phyloP scores from a whole-genome alignment of 2,888 invertebrate species.

The Clunio marinus region DNA sequence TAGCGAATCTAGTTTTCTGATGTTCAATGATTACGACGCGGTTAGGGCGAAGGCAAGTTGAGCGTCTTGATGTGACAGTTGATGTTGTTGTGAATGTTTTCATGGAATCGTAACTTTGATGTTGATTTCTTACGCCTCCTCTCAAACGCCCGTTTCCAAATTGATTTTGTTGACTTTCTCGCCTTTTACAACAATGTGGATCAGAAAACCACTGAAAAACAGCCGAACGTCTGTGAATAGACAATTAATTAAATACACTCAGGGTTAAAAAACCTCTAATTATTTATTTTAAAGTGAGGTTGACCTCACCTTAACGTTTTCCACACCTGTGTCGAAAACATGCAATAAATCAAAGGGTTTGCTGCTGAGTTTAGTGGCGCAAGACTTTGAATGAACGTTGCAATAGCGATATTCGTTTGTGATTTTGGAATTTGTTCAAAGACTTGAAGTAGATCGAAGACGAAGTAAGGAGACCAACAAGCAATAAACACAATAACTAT shows the following conservation, averaged over 20 bases:
- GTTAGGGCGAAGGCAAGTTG: slow-evolving; percentile 46
- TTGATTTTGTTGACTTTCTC: slow-evolving; percentile 13
- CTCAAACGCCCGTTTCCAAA: slow-evolving; percentile 39
- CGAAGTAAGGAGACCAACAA: slow-evolving; percentile 93
- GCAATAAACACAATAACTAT: slow-evolving; percentile 92
- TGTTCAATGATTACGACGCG: slow-evolving; percentile 48
- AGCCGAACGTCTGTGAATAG: slow-evolving; percentile 53
- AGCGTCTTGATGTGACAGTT: slow-evolving; percentile 48
- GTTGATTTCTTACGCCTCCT: slow-evolving; percentile 43
- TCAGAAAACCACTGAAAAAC: slow-evolving; percentile 62
- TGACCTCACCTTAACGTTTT: slow-evolving; percentile 69
- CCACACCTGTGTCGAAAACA: slow-evolving; percentile 87
- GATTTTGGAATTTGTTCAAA: slow-evolving; percentile 75
- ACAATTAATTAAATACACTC: neutral
- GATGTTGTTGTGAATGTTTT: slow-evolving; percentile 50
- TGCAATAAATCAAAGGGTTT: slow-evolving; percentile 89
- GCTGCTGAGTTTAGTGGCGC: slow-evolving; percentile 90
- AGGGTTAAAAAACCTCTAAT: no score
- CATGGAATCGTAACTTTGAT: slow-evolving; percentile 52
- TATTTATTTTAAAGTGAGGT: no score
- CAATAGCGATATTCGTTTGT: slow-evolving; percentile 76
- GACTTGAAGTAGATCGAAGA: slow-evolving; percentile 86
- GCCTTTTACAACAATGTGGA: slow-evolving; percentile 54
- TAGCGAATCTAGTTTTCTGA: slow-evolving; percentile 43
- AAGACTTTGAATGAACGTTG: slow-evolving; percentile 86